Evolutionary conservation across 2,797 vertebrate genomes (phyloP), one percentile per base, ranked within the genome.

Genomic region (Lagocephalus sceleratus): DNA sequence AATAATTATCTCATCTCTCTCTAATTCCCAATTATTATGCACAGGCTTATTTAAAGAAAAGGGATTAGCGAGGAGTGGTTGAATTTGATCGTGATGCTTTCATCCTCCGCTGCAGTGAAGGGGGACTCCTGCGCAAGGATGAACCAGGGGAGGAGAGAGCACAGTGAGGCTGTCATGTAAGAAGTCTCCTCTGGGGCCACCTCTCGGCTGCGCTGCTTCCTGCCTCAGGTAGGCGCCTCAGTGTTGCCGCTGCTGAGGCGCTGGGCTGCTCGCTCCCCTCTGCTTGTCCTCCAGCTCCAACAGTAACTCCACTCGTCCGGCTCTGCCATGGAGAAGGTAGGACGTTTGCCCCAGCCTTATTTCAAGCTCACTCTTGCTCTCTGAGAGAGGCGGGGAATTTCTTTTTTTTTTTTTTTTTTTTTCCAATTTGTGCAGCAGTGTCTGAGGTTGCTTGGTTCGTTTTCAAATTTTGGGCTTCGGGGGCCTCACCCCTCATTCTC

Each of bases 11-110:
- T 80, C 78, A 86, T 90, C 86, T 91, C 86, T 90, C 86, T 84
- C 87, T 88, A 87, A 90, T 90, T 91, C 85, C 87, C 89, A 91
- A 87, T 92, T 91, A 90, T 90, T 90, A 89, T 90, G 86, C 88
- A 89, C 77, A 87, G 80, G 83, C 87, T 89, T 88, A 87, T 87
- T 91, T 88, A 91, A 91, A 20, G 83, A 86, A 85, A 86, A 85
- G 76, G 79, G 85, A 90, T 87, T 82, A 88, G 85, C 32, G 12
- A 14, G 32, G 32, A 35, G 32, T 35, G 32, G 32, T 35, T 14
- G 32, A 35, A 35, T 35, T 35, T 35, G 32, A 82, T 75, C 32
- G 60, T 78, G 73, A 78, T 74, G 69, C 74, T 75, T 63, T 54
- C 75, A 57, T 79, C 58, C 65, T 81, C 61, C 19, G 51, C 74